These are phyloP conservation scores for Amblyraja radiata DNA, from an alignment of 2,797 vertebrate species.

Conservation along the genomic window DNA sequence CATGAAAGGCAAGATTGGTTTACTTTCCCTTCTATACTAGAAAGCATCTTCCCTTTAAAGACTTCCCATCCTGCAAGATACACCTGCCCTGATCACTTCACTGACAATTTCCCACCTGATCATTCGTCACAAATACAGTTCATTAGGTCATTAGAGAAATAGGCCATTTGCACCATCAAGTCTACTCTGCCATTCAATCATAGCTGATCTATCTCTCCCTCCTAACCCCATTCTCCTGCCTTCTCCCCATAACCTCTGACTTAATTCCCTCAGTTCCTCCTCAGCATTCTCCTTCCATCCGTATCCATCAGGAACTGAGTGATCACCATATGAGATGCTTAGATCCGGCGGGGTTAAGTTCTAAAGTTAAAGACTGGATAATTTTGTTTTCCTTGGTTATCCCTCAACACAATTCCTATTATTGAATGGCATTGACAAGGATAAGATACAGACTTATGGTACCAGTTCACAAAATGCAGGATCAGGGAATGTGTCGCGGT, in stretches of 20 bases:
- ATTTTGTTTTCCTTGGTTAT: not conserved
- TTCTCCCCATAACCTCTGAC: no score
- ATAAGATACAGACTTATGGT: not conserved
- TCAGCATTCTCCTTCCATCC: not conserved
- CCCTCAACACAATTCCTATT: not conserved
- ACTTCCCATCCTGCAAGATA: not conserved
- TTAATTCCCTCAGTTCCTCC: not conserved
- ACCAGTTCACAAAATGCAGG: not conserved
- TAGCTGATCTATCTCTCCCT: no score
- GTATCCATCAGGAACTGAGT: not conserved
- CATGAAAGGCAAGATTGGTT: not conserved
- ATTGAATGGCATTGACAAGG: not conserved
- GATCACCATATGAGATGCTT: not conserved
- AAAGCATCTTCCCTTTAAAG: not conserved
- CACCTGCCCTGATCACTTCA: not conserved
- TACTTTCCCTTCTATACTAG: not conserved
- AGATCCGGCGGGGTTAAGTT: not conserved
- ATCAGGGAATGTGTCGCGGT: not conserved
- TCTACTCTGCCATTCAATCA: no score
- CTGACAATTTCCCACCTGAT: not conserved
- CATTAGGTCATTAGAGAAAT: no score
- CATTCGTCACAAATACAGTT: not conserved
- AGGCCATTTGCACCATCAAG: no score
- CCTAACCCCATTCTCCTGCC: no score
- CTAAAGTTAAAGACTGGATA: not conserved